Evolutionary conservation across 2,113 vertebrate species (phyloP).

Genomic region (Rhinolophus sinicus): DNA sequence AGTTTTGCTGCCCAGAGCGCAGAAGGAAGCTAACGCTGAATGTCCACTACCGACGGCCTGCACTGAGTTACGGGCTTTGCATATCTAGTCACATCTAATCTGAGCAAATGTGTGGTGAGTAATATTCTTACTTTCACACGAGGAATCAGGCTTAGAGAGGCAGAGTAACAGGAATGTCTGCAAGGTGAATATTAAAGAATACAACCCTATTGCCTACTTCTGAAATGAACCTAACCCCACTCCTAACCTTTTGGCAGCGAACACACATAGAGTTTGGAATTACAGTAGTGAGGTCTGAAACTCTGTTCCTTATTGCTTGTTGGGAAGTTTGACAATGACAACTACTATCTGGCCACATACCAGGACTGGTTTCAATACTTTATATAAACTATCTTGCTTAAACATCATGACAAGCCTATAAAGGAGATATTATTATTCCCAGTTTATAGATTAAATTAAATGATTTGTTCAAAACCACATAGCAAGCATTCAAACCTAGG

Average conservation of each 20-base stretch:
- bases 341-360: neutral
- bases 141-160: neutral
- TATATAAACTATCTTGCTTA: neutral
- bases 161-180: neutral
- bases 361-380: neutral
- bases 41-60: neutral
- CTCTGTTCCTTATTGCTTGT: neutral
- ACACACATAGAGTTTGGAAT: neutral
- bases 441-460: constrained; percentile 62
- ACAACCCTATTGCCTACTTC: neutral
- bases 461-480: constrained; percentile 50
- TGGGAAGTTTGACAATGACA: constrained; percentile 1
- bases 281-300: neutral
- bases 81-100: neutral
- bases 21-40: neutral
- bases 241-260: neutral
- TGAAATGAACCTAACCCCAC: neutral
- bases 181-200: neutral
- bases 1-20: neutral
- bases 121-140: neutral
- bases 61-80: neutral
- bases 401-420: neutral
- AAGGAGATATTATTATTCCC: constrained; percentile 31
- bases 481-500: constrained; percentile 28
- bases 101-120: neutral